phyloP scores from a whole-genome alignment of 2,113 vertebrate species.

The Oxyura jamaicensis region DNA sequence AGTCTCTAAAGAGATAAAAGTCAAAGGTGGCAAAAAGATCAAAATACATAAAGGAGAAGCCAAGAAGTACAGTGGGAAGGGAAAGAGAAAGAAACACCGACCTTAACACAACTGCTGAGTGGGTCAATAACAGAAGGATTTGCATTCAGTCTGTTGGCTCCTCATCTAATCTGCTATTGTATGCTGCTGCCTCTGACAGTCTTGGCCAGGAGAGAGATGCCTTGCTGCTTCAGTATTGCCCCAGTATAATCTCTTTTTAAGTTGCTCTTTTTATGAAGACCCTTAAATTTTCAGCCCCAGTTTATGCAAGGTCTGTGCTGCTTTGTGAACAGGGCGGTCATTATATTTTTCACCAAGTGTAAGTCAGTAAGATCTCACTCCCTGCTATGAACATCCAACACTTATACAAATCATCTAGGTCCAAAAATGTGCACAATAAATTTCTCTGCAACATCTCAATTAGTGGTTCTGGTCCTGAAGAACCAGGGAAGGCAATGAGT shows the following conservation, averaged over 20 bases:
- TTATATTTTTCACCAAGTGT: not conserved
- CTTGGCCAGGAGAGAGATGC: not conserved
- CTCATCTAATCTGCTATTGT: not conserved
- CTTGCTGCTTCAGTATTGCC: not conserved
- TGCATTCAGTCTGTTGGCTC: not conserved
- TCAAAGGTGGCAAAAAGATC: slow-evolving; percentile 18
- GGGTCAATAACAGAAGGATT: not conserved
- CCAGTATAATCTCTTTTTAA: not conserved
- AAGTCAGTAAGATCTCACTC: not conserved
- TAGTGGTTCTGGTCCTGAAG: not conserved
- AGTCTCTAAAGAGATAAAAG: not conserved
- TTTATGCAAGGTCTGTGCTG: not conserved
- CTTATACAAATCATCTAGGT: not conserved
- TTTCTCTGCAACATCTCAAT: not conserved
- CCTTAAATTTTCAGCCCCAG: not conserved
- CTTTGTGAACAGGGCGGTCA: not conserved
- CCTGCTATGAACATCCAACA: not conserved
- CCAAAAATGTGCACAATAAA: not conserved
- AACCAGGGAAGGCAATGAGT: not conserved
- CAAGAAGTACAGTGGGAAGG: not conserved
- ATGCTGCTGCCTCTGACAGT: not conserved
- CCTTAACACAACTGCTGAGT: not conserved
- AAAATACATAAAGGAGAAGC: not conserved
- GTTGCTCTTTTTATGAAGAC: not conserved
- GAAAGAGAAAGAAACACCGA: not conserved